These are phyloP conservation scores for Synchiropus splendidus DNA, from an alignment of 2,113 vertebrate genomes.

Conservation along the genomic window DNA sequence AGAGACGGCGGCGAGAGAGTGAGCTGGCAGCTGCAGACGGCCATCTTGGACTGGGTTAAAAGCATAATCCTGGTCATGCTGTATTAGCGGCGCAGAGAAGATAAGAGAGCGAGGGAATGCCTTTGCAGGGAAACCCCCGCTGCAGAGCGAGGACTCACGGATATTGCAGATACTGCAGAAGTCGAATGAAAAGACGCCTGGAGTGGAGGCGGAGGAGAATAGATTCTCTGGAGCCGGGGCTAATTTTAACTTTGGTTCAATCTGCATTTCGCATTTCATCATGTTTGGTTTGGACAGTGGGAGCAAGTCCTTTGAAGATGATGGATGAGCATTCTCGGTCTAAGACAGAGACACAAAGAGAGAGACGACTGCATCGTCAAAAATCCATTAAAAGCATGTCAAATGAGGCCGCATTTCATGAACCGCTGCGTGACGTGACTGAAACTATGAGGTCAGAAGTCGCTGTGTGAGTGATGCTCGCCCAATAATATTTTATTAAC, in stretches of 20 bases:
- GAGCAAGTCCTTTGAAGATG: too few species aligned
- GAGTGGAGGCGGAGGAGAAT: constrained; percentile 8
- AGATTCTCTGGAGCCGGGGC: constrained; percentile 8
- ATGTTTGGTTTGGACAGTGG: constrained; percentile 1
- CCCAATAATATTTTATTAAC: too few species aligned
- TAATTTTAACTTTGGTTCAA: constrained; percentile 1
- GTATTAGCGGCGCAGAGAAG: constrained; percentile 49
- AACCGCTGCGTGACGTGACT: too few species aligned
- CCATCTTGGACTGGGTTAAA: constrained; percentile 54
- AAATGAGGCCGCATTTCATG: too few species aligned
- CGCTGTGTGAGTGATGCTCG: too few species aligned
- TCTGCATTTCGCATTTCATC: constrained; percentile 1
- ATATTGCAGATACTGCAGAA: constrained; percentile 40
- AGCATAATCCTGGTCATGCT: constrained; percentile 47
- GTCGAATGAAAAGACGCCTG: constrained; percentile 18
- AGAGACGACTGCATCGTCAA: too few species aligned
- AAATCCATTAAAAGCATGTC: too few species aligned
- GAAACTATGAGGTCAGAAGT: too few species aligned
- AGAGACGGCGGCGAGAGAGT: background rate
- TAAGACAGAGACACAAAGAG: too few species aligned
- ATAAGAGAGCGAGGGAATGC: constrained; percentile 46
- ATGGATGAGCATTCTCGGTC: too few species aligned
- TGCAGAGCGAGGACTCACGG: constrained; percentile 21
- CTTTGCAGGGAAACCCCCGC: constrained; percentile 47
- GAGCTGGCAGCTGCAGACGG: constrained; percentile 27